These are phyloP conservation scores for Chlorocebus sabaeus DNA, from an alignment of 2,113 vertebrate genomes.

Conservation along the genomic window DNA sequence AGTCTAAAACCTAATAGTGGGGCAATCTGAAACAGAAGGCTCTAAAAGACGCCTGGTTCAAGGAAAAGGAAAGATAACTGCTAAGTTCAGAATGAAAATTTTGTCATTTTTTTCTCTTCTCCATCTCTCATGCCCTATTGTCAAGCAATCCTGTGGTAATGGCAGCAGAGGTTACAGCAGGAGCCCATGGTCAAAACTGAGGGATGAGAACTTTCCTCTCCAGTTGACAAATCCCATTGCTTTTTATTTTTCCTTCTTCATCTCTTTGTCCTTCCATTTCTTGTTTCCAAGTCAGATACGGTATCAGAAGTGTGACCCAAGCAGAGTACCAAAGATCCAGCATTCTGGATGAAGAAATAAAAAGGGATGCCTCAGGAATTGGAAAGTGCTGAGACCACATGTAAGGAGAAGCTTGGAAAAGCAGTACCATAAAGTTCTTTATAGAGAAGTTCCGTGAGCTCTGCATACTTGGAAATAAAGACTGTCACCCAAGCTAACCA, in stretches of 20 bases:
- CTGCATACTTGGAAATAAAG: neutral
- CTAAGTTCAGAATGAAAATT: neutral
- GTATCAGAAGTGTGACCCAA: neutral
- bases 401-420: constrained; percentile 3
- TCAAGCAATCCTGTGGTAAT: neutral
- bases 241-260: neutral
- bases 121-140: neutral
- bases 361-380: neutral
- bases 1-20: neutral
- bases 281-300: neutral
- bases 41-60: neutral
- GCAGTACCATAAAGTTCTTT: neutral
- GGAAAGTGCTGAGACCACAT: neutral
- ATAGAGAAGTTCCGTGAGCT: neutral
- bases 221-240: neutral
- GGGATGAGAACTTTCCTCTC: neutral
- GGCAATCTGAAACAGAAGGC: neutral
- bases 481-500: neutral
- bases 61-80: neutral
- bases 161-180: neutral
- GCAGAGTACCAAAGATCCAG: neutral
- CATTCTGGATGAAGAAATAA: neutral
- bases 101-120: neutral
- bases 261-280: neutral
- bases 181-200: neutral